Evolutionary conservation across 2,797 vertebrate genomes (phyloP).

Genomic region (Danionella dracula): DNA sequence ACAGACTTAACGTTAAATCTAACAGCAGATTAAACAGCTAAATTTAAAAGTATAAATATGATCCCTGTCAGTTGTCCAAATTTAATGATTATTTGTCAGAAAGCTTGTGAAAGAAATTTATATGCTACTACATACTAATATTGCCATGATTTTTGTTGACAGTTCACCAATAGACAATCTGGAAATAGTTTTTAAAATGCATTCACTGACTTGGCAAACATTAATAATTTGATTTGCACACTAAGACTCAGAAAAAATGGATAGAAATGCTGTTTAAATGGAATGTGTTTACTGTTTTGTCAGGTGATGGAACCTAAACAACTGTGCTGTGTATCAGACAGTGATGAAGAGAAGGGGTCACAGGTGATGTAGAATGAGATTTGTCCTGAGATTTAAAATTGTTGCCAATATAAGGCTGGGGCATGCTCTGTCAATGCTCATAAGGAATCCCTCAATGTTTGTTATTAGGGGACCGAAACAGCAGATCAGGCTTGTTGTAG

Average conservation of each 20-base stretch:
- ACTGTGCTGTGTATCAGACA: neutral
- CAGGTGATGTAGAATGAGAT: neutral
- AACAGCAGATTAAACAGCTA: constrained; percentile 21
- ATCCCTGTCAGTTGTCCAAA: constrained; percentile 22
- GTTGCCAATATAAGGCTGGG: neutral
- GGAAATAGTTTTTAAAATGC: constrained; percentile 18
- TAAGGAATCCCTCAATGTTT: neutral
- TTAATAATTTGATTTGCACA: constrained; percentile 20
- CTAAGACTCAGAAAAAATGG: neutral
- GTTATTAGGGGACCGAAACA: neutral
- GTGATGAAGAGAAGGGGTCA: neutral
- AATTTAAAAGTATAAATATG: constrained; percentile 22
- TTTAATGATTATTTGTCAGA: constrained; percentile 20
- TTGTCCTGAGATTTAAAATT: neutral
- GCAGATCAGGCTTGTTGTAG: constrained; percentile 11
- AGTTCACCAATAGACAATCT: constrained; percentile 25
- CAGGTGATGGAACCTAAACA: neutral
- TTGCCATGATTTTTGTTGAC: constrained; percentile 4
- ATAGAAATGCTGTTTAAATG: neutral
- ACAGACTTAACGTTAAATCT: neutral
- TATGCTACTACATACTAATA: neutral
- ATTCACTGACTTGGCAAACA: constrained; percentile 18
- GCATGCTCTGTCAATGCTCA: neutral
- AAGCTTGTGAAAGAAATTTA: neutral
- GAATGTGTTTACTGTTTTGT: neutral